Evolutionary conservation across 2,113 vertebrate genomes (phyloP), one percentile per base, ranked within the genome.

Genomic region (Bungarus multicinctus): DNA sequence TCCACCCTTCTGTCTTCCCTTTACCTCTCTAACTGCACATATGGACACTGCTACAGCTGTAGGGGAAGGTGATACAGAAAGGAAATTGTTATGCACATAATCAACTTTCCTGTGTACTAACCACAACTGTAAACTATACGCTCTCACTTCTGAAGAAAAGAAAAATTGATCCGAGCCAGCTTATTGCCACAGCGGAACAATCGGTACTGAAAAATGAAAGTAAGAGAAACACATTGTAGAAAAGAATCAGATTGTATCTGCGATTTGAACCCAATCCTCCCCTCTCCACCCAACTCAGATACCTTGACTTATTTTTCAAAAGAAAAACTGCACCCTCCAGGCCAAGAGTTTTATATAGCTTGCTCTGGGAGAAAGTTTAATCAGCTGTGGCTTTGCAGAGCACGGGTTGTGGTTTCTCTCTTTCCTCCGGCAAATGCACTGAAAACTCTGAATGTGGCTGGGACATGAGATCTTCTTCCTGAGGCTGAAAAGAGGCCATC

Each of bases 361-460:
- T 23, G 64, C 87, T 64, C 43, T 53, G n/a, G 30, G n/a, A 47
- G 87, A 30, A 88, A 91, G 90, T 89, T 85, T 47, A 91, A 93
- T 89, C n/a, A 5, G 53, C 55, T 12, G 3, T 85, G 90, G 93
- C 43, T 93, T 89, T 91, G n/a, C 88, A 86, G 87, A 93, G 87
- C 74, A 34, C 34, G n/a, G 25, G 69, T 34, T 60, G 88, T 14
- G 85, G 93, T 87, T 92, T 90, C 39, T 94, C 81, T 47, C 34
- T 34, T 60, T 50, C 87, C 55, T 88, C 27, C 8, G 30, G 88
- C 7, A 18, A 89, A 50, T 2, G n/a, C 60, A 16, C 2, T 57
- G 81, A 54, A 81, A 81, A 85, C 20, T 64, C 57, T 91, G 58
- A 39, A 57, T 87, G 81, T 57, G 85, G 88, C 47, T 27, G 88